These are phyloP conservation scores for Cerceris ruficornis DNA, from an alignment of 2,888 invertebrate genomes.

Conservation along the genomic window DNA sequence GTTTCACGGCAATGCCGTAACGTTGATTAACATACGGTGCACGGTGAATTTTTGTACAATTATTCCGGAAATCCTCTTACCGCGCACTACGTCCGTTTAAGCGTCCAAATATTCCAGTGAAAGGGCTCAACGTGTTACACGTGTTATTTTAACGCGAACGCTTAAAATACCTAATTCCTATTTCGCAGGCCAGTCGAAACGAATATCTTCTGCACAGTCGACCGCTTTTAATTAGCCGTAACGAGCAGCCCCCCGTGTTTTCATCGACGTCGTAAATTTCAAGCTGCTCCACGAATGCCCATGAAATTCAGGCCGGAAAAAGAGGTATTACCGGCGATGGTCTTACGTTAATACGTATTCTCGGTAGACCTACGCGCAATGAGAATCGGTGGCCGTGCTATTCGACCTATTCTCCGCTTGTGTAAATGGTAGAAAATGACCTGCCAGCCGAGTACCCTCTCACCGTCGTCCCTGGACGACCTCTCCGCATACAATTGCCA, in stretches of 20 bases:
- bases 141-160: too few relatives aligned
- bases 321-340: neutral
- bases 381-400: too few relatives aligned
- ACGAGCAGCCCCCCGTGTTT: too few relatives aligned
- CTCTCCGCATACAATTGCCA: constrained; percentile 65
- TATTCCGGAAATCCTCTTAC: constrained; percentile 30
- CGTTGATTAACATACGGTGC: constrained; percentile 18
- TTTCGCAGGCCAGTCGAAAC: too few relatives aligned
- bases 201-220: too few relatives aligned
- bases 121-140: neutral
- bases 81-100: constrained; percentile 16
- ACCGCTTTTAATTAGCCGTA: too few relatives aligned
- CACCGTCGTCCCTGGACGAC: constrained; percentile 43
- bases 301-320: too few relatives aligned
- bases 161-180: too few relatives aligned
- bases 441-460: constrained; percentile 56
- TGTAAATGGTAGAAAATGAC: constrained; percentile 65
- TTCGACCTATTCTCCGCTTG: constrained; percentile 8
- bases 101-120: neutral
- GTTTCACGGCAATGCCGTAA: neutral
- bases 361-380: neutral
- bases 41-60: constrained; percentile 37
- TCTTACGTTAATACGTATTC: neutral
- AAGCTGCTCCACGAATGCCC: too few relatives aligned
- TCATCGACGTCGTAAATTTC: too few relatives aligned